Evolutionary conservation across 2,113 vertebrate genomes (phyloP), one percentile per base, ranked within the genome.

Genomic region (Isichthys henryi): DNA sequence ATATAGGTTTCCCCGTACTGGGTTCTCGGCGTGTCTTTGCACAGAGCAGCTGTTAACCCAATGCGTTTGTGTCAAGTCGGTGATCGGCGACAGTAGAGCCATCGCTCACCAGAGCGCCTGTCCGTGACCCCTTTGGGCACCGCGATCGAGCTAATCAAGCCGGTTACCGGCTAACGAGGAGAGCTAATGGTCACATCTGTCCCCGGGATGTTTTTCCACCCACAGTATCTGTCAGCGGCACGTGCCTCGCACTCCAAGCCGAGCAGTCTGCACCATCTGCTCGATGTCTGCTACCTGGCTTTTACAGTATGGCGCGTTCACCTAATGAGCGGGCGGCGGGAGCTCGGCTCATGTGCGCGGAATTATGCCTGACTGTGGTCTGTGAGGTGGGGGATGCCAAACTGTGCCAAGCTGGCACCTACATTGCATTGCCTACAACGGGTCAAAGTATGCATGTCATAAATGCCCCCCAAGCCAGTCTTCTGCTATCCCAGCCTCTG

Each of bases 181-280:
- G 13, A 83, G 87, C 56, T 91, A 91, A 91, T 89, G 62, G 70
- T 90, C 86, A 88, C 90, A 91, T 90, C 90, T 92, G 90, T 92
- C 88, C 77, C 85, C 52, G 74, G 88, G 35, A 62, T 86, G 89
- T 62, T 53, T 82, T 13, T 23, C n/a, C 84, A 83, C 83, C 89
- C 89, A 85, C 17, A 87, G 90, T 90, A 89, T 88, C 56, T 77
- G 89, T 88, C 90, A 90, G 58, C 31, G 89, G 77, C 58, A 43
- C 70, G 83, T 82, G 49, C 62, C 70, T 89, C 86, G 53, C 62
- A 45, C 82, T 86, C 83, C 50, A 90, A 77, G 90, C 58, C 83
- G 15, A 88, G 91, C 90, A 89, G 90, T 88, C 85, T 91, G 89
- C 87, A 66, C 90, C 91, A 91, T 92, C 92, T 92, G 92, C 87